A percentile compares a stretch with the other conserved stretches of the same genome.
Conservation (phyloP, 2,888 invertebrate genomes). For the Calameuta filiformis region DNA sequence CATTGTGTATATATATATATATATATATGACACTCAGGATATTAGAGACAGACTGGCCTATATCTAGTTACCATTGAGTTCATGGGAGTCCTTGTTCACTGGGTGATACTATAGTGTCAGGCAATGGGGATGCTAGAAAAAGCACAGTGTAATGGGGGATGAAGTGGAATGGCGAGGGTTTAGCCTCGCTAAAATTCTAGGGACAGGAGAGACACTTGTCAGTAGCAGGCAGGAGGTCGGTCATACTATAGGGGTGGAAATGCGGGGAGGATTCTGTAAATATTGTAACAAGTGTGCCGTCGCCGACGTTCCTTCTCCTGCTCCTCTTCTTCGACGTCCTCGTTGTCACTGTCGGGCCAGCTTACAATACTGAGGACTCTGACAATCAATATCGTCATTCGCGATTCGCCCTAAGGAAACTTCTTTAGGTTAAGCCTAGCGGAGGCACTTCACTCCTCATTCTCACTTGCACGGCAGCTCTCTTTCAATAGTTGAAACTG, state of each 20-base stretch:
- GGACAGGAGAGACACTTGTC: slow-evolving; percentile 53
- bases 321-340: not conserved
- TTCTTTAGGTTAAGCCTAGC: not conserved
- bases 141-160: slow-evolving; percentile 7
- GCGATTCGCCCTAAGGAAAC: not conserved
- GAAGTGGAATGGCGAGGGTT: slow-evolving; percentile 8
- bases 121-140: slow-evolving; percentile 30
- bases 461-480: not conserved
- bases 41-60: not conserved
- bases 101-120: slow-evolving; percentile 3
- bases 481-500: not conserved
- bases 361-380: not conserved
- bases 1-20: too few species aligned
- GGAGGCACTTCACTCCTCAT: not conserved
- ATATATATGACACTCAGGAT: not conserved
- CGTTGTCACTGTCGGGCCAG: not conserved
- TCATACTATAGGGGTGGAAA: slow-evolving; percentile 45
- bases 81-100: not conserved
- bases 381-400: slow-evolving; percentile 41
- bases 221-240: slow-evolving; percentile 44
- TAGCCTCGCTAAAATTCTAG: slow-evolving; percentile 20
- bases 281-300: slow-evolving; percentile 65
- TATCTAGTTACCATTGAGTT: not conserved
- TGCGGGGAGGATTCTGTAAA: slow-evolving; percentile 60
- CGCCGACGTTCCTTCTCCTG: slow-evolving; percentile 14